phyloP scores from a whole-genome alignment of 2,888 invertebrate species.

The Diplazon laetatorius region DNA sequence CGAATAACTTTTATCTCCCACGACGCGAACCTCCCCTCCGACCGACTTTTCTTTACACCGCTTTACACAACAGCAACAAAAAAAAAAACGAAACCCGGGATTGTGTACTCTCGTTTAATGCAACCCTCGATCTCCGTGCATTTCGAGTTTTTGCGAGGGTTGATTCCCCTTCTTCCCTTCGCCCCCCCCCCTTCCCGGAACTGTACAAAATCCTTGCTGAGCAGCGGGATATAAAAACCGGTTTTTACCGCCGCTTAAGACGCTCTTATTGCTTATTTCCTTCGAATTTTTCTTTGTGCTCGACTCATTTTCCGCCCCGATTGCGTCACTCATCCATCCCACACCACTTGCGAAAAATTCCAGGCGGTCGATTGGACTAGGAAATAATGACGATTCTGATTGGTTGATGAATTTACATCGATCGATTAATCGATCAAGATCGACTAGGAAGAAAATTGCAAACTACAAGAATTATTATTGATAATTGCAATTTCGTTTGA shows the following conservation, averaged over 20 bases:
- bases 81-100: too few species aligned
- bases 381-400: neutral
- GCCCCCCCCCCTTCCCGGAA: neutral
- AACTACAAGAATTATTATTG: too few species aligned
- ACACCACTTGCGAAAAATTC: too few species aligned
- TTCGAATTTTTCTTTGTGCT: neutral
- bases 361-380: neutral
- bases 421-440: too few species aligned
- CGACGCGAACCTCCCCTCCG: slow-evolving; percentile 2
- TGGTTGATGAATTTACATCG: too few species aligned
- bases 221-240: neutral
- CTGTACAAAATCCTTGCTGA: neutral
- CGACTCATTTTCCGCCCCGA: neutral
- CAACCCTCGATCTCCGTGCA: slow-evolving; percentile 6
- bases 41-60: neutral
- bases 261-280: slow-evolving; percentile 8
- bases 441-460: too few species aligned
- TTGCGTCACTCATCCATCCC: neutral
- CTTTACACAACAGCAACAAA: slow-evolving; percentile 12
- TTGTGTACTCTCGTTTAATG: slow-evolving; percentile 2
- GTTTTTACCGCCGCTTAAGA: slow-evolving; percentile 25
- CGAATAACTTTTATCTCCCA: slow-evolving; percentile 19
- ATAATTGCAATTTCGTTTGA: too few species aligned
- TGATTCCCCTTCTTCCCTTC: too few species aligned
- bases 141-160: slow-evolving; percentile 12